Percentiles rank a stretch among this genome's conserved stretches.
These are phyloP conservation scores for Vandiemenella viatica DNA, from an alignment of 2,888 invertebrate species.

Conservation along the genomic window DNA sequence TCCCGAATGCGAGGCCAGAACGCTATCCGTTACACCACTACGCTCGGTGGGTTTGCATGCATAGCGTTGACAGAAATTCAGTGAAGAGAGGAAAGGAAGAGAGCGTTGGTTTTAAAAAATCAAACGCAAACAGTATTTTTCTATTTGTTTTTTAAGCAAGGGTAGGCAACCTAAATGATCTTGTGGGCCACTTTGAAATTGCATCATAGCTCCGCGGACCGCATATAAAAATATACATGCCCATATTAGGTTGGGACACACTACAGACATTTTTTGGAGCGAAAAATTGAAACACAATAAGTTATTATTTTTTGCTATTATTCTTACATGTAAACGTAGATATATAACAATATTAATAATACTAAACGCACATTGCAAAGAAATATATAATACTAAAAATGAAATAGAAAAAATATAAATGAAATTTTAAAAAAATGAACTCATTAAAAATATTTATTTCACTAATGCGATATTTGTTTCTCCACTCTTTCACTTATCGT, in stretches of 20 bases:
- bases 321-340: neutral
- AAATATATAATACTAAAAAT: neutral
- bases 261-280: constrained; percentile 1
- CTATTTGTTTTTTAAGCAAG: neutral
- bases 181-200: neutral
- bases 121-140: neutral
- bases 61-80: no score
- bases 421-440: no score
- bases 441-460: constrained; percentile 7
- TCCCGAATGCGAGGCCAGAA: no score
- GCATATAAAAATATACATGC: constrained; percentile 1
- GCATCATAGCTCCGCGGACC: neutral
- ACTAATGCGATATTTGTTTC: constrained; percentile 11
- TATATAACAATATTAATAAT: no score
- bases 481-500: constrained; percentile 7
- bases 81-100: no score
- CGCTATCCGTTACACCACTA: no score
- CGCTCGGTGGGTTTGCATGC: no score
- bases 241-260: neutral
- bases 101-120: no score
- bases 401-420: no score
- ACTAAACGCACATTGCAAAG: neutral
- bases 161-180: neutral
- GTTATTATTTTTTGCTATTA: constrained; percentile 1
- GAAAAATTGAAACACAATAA: neutral